Evolutionary conservation across 2,888 invertebrate species (phyloP), one percentile per base, ranked within the genome.

Genomic region (Therioaphis trifolii): DNA sequence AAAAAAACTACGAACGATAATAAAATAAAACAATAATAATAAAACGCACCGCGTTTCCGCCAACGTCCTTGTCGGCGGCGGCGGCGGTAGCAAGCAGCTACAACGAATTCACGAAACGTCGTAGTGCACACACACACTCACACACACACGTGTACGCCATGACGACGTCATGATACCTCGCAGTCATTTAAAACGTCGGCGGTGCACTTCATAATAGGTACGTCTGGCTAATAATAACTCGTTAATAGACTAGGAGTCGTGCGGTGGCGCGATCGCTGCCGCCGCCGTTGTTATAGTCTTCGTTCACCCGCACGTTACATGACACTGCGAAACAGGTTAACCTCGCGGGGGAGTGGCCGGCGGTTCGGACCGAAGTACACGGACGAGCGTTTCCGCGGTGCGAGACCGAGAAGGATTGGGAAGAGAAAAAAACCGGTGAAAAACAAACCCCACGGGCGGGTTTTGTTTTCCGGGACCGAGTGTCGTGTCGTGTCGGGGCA

Each of bases 201-300:
- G 43, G n/a, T 1, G 7, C 21, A 35, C 52, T 78, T 40, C 12
- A 66, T 52, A 76, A 52, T 78, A 68, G 35, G 35, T 24, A 52
- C 49, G 52, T 78, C 66, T 68, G 18, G 77, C 77, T 78, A 78
- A 78, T 78, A 78, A 78, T 78, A 78, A 78, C 35, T 66, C 63
- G 61, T 46, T 58, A 76, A 49, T 66, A 61, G 12, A 66, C 49
- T 76, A 63, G 84, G 77, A 46, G 66, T 43, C 68, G 61, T 49
- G 77, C 43, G 35, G 66, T 24, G 72, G 72, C 77, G 69, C 66
- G 84, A 77, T 43, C 3, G 43, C 43, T 18, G n/a, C 43, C 27
- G 61, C n/a, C 27, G 63, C 27, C 29, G 29, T 4, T 18, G 15
- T n/a, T n/a, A n/a, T n/a, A n/a, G n/a, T n/a, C n/a, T n/a, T n/a